Conservation (phyloP, 2,888 invertebrate genomes). For the Heteropelma amictum region DNA sequence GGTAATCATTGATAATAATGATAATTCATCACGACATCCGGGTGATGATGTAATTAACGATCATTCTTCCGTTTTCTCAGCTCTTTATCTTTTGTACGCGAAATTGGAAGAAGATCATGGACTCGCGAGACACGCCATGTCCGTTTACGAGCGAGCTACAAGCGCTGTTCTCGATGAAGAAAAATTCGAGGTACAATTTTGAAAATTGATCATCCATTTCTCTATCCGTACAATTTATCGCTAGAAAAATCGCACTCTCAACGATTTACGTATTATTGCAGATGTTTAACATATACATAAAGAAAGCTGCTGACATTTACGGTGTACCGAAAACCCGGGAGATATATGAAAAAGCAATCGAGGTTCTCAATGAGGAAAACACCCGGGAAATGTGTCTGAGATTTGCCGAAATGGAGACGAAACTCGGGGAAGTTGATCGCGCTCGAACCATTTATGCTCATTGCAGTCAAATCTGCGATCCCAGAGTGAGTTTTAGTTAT, state of each 20-base stretch:
- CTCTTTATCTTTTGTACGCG: slow-evolving; percentile 96
- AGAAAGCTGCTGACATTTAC: slow-evolving; percentile 98
- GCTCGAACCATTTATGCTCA: slow-evolving; percentile 98
- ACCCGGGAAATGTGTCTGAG: slow-evolving; percentile 97
- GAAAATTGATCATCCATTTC: neutral
- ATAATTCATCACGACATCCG: neutral
- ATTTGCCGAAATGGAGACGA: slow-evolving; percentile 98
- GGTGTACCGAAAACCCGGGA: slow-evolving; percentile 97
- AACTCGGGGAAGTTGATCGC: slow-evolving; percentile 98
- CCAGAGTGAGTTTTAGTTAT: slow-evolving; percentile 88
- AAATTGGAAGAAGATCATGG: slow-evolving; percentile 99
- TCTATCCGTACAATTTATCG: neutral
- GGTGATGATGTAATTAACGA: neutral
- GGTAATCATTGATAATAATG: slow-evolving; percentile 70
- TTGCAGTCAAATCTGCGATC: slow-evolving; percentile 99
- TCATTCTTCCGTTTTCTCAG: slow-evolving; percentile 67
- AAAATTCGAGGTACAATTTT: slow-evolving; percentile 87
- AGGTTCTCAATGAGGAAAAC: slow-evolving; percentile 92
- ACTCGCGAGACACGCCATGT: slow-evolving; percentile 98
- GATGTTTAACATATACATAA: slow-evolving; percentile 99
- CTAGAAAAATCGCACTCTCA: neutral
- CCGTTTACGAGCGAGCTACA: slow-evolving; percentile 98
- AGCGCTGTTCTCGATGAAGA: slow-evolving; percentile 94
- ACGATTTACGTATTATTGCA: slow-evolving; percentile 68
- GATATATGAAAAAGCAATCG: slow-evolving; percentile 99